Conservation (phyloP, 2,888 invertebrate species). For the Sisyra terminalis region DNA sequence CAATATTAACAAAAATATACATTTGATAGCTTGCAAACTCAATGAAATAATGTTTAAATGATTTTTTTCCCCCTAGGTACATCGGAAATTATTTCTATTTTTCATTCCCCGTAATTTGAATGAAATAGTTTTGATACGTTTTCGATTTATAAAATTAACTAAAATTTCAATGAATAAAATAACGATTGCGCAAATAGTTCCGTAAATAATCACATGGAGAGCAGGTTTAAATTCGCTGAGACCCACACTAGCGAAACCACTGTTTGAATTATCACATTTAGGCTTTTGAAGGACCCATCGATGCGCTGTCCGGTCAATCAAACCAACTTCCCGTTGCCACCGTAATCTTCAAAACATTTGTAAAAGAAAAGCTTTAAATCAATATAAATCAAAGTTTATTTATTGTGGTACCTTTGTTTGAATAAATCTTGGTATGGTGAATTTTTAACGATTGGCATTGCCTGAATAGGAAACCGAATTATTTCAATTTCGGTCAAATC, state of each 20-base stretch:
- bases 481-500: conserved; percentile 39
- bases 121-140: too few relatives aligned
- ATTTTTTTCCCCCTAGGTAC: too few relatives aligned
- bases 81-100: too few relatives aligned
- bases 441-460: conserved; percentile 33
- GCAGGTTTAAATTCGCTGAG: conserved; percentile 35
- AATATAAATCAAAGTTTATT: too few relatives aligned
- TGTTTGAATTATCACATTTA: conserved; percentile 29
- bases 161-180: too few relatives aligned
- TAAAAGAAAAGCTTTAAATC: conserved; percentile 7
- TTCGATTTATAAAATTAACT: too few relatives aligned
- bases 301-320: conserved; percentile 31
- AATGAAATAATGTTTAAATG: too few relatives aligned
- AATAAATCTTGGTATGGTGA: conserved; percentile 41
- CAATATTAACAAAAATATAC: too few relatives aligned
- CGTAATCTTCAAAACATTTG: too few relatives aligned
- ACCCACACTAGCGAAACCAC: conserved; percentile 37
- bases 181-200: conserved; percentile 8
- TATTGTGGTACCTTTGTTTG: conserved; percentile 16
- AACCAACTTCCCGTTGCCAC: conserved; percentile 41
- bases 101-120: too few relatives aligned
- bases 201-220: conserved; percentile 25
- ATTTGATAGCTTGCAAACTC: too few relatives aligned
- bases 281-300: conserved; percentile 37
- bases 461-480: conserved; percentile 36